These are phyloP conservation scores for Lysiphlebus fabarum DNA, from an alignment of 1,140 invertebrate species.

Conservation along the genomic window DNA sequence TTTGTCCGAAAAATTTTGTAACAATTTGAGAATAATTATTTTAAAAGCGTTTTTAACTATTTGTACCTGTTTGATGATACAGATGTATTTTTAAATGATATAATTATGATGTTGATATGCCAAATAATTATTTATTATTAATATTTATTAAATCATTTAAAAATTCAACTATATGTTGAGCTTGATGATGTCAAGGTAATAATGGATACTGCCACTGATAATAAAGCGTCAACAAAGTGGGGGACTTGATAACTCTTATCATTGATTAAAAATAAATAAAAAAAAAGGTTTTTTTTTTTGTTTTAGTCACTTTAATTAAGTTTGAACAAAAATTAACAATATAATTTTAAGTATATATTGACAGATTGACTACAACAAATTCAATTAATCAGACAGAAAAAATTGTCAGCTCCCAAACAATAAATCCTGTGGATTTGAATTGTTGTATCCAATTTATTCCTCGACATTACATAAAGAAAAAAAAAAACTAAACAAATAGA, in stretches of 20 bases:
- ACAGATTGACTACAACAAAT: too few species aligned
- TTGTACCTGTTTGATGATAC: too few species aligned
- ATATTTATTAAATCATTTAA: constrained; percentile 20
- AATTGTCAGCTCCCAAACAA: constrained; percentile 36
- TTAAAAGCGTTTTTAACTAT: neutral
- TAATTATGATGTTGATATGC: too few species aligned
- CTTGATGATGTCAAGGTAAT: constrained; percentile 24
- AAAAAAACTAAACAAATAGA: too few species aligned
- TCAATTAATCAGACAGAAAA: constrained; percentile 13
- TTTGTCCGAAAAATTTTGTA: too few species aligned
- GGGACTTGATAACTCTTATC: constrained; percentile 26
- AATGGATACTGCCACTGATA: constrained; percentile 42
- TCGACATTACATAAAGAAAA: too few species aligned
- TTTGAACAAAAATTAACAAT: too few species aligned
- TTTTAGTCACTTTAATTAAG: too few species aligned
- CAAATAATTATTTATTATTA: constrained; percentile 11
- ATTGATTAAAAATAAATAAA: too few species aligned
- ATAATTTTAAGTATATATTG: neutral
- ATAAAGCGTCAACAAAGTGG: constrained; percentile 34
- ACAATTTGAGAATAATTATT: too few species aligned
- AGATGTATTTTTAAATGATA: too few species aligned
- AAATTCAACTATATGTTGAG: constrained; percentile 40
- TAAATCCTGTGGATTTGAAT: constrained; percentile 19
- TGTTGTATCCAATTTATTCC: neutral
- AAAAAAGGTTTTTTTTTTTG: too few species aligned